Conservation (phyloP, 2,113 vertebrate genomes). For the Rhizomys pruinosus region DNA sequence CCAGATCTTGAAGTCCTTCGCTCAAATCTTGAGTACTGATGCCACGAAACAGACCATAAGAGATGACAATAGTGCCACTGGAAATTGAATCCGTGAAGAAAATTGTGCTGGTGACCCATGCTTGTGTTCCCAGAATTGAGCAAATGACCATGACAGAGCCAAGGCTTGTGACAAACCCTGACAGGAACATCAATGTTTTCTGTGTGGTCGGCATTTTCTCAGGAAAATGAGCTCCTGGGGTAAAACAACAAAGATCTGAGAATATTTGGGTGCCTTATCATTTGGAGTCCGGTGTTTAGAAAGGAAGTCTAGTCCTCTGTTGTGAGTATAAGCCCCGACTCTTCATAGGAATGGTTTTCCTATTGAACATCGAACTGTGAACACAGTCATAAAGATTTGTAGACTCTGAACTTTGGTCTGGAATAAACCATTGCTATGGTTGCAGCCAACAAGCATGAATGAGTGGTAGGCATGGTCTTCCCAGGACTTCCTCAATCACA, state of each 20-base stretch:
- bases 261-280: neutral
- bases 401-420: conserved; percentile 88
- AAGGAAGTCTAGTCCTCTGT: neutral
- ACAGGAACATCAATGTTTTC: conserved; percentile 87
- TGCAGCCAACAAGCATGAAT: conserved; percentile 30
- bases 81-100: accelerated
- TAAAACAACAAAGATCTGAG: neutral
- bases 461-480: neutral
- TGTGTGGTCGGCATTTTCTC: conserved; percentile 90
- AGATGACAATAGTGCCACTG: conserved; percentile 74
- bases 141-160: conserved; percentile 85
- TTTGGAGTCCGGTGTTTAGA: neutral
- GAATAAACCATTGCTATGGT: conserved; percentile 82
- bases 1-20: neutral
- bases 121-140: conserved; percentile 76
- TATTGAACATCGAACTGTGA: conserved; percentile 74
- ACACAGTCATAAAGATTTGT: conserved; percentile 84
- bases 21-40: neutral
- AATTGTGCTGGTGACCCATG: conserved; percentile 85
- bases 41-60: conserved; percentile 86
- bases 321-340: neutral
- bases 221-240: accelerated
- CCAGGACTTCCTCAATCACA: neutral
- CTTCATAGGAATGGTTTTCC: neutral
- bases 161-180: conserved; percentile 81